These are phyloP conservation scores for Manacus vitellinus DNA, from an alignment of 2,113 vertebrate species.

Conservation along the genomic window DNA sequence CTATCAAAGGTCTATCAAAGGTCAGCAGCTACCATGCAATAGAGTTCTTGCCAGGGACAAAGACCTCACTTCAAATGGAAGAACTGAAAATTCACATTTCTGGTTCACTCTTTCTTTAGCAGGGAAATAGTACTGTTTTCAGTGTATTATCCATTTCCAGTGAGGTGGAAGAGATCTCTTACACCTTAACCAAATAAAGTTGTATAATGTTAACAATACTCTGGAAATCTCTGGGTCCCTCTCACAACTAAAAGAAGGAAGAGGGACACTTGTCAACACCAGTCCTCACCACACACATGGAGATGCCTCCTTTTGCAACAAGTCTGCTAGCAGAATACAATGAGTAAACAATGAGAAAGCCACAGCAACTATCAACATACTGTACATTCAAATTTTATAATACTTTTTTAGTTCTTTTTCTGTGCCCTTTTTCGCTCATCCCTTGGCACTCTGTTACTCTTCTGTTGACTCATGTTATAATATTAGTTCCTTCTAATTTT, in stretches of 20 bases:
- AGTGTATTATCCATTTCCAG: neutral
- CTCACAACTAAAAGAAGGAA: neutral
- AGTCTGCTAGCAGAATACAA: neutral
- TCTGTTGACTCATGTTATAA: neutral
- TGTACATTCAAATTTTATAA: neutral
- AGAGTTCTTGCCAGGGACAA: neutral
- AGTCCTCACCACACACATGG: neutral
- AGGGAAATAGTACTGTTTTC: neutral
- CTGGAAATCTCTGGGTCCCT: neutral
- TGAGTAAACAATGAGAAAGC: neutral
- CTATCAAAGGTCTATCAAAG: neutral
- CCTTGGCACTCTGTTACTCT: neutral
- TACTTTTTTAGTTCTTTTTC: neutral
- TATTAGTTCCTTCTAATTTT: neutral
- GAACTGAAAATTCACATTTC: neutral
- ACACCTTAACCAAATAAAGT: neutral
- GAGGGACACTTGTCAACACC: neutral
- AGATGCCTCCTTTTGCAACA: neutral
- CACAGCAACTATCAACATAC: neutral
- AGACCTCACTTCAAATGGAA: neutral
- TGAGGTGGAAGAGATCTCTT: neutral
- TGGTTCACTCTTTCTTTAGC: neutral
- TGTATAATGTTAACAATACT: neutral
- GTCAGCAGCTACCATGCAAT: neutral
- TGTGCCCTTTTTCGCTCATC: neutral